Conservation (phyloP, 2,797 vertebrate species). For the Malacoraja senta region DNA sequence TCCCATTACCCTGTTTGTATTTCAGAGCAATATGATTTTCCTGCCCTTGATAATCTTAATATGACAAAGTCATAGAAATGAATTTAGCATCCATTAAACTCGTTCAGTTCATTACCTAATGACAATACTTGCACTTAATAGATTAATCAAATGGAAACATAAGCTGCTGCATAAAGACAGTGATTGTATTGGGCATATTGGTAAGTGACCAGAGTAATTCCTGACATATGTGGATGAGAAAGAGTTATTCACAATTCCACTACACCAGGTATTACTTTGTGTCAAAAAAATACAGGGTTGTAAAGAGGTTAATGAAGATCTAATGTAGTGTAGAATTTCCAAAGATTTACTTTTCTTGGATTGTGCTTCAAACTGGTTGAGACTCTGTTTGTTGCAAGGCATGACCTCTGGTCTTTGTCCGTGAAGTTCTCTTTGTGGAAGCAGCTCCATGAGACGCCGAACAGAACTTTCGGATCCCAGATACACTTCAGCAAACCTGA, state of each 20-base stretch:
- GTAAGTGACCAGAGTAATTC: constrained; percentile 18
- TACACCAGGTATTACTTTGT: constrained; percentile 32
- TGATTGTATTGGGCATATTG: not conserved
- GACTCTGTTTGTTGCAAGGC: constrained; percentile 75
- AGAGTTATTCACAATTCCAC: constrained; percentile 39
- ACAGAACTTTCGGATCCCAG: constrained; percentile 78
- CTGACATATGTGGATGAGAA: not conserved
- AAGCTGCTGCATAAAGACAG: constrained; percentile 22
- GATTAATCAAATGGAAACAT: constrained; percentile 19
- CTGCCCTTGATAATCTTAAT: constrained; percentile 1
- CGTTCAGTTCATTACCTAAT: not conserved
- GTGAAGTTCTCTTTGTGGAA: constrained; percentile 74
- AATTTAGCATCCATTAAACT: constrained; percentile 33
- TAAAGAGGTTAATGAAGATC: constrained; percentile 36
- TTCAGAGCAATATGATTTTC: not conserved
- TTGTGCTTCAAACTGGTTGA: constrained; percentile 75
- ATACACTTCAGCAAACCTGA: constrained; percentile 81
- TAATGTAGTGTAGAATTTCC: constrained; percentile 37
- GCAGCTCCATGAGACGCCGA: constrained; percentile 72
- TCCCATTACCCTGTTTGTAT: not conserved
- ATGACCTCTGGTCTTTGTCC: constrained; percentile 81
- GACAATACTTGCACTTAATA: constrained; percentile 31
- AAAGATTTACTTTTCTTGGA: constrained; percentile 82
- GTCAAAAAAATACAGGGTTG: not conserved
- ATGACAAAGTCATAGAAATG: constrained; percentile 26